Conservation (phyloP, 2,797 vertebrate species). For the Hephaestus fuliginosus region DNA sequence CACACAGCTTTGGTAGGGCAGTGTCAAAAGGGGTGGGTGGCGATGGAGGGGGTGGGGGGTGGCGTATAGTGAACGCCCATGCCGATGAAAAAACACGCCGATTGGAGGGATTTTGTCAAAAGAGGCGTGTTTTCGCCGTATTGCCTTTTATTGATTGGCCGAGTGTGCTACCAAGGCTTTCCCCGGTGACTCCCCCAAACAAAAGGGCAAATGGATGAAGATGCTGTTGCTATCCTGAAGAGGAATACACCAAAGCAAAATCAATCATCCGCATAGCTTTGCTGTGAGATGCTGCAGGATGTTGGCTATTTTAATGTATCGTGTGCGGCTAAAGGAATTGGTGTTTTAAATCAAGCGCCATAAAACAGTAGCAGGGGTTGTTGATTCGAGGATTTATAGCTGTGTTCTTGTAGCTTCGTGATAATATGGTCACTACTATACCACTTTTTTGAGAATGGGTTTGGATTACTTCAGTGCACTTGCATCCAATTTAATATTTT, state of each 20-base stretch:
- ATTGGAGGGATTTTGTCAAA: conserved; percentile 73
- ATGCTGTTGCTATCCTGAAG: conserved; percentile 86
- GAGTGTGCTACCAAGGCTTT: conserved; percentile 79
- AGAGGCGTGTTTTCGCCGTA: conserved; percentile 40
- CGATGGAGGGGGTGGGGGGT: conserved; percentile 41
- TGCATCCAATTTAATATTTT: not conserved
- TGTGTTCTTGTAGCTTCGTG: not conserved
- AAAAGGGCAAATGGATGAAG: conserved; percentile 83
- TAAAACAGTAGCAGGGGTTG: not conserved
- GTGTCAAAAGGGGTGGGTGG: conserved; percentile 73
- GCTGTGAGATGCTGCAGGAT: conserved; percentile 53
- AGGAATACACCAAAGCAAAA: conserved; percentile 78
- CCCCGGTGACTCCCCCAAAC: conserved; percentile 81
- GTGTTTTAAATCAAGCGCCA: not conserved
- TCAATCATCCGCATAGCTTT: conserved; percentile 80
- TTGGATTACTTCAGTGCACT: not conserved
- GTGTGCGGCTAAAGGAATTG: not conserved
- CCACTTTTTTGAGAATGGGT: not conserved
- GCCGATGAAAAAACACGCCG: conserved; percentile 4
- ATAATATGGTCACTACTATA: not conserved
- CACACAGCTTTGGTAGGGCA: conserved; percentile 77
- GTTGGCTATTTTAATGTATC: conserved; percentile 25
- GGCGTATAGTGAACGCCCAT: conserved; percentile 52
- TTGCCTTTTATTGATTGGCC: conserved; percentile 79
- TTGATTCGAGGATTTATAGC: not conserved